These are phyloP conservation scores for Hippasteria phrygiana DNA, from an alignment of 53 echinoderm and acorn worm genomes.

Conservation along the genomic window DNA sequence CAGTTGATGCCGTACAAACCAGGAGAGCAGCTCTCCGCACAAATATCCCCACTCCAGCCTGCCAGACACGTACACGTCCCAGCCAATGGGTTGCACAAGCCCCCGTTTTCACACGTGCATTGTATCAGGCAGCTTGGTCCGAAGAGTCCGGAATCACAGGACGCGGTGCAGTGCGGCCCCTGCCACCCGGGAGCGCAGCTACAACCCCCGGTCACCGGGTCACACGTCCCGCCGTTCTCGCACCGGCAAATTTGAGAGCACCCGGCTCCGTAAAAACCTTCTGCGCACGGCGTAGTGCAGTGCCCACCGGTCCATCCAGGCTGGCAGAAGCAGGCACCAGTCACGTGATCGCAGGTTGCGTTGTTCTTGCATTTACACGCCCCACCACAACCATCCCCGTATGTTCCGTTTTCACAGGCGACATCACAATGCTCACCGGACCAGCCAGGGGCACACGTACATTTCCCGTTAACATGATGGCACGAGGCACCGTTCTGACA, in stretches of 20 bases:
- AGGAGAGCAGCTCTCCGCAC: slow-evolving; percentile 54
- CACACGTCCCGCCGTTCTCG: slow-evolving; percentile 70
- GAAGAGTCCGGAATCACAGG: slow-evolving; percentile 60
- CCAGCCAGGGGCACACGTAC: slow-evolving; percentile 78
- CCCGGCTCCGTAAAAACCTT: slow-evolving; percentile 65
- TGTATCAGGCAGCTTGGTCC: slow-evolving; percentile 50
- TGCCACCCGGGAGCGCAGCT: slow-evolving; percentile 84
- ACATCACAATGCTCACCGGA: slow-evolving; percentile 71
- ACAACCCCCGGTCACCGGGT: slow-evolving; percentile 73
- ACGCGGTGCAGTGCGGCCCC: slow-evolving; percentile 64
- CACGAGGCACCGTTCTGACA: slow-evolving; percentile 77
- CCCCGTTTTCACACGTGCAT: slow-evolving; percentile 70
- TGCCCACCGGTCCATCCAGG: slow-evolving; percentile 69
- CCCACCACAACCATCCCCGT: slow-evolving; percentile 65
- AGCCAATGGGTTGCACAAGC: slow-evolving; percentile 69
- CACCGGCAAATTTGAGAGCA: slow-evolving; percentile 74
- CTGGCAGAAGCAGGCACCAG: slow-evolving; percentile 72
- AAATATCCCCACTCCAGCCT: slow-evolving; percentile 82
- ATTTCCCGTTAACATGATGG: slow-evolving; percentile 66
- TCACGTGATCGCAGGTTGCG: slow-evolving; percentile 73
- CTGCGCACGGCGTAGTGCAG: slow-evolving; percentile 64
- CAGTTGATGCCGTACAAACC: slow-evolving; percentile 73
- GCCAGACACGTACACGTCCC: slow-evolving; percentile 83
- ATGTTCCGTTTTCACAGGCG: slow-evolving; percentile 66
- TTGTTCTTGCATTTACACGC: slow-evolving; percentile 74